Base-by-base conservation (phyloP, 2,888 invertebrate species). In the Drosophila helvetica region DNA sequence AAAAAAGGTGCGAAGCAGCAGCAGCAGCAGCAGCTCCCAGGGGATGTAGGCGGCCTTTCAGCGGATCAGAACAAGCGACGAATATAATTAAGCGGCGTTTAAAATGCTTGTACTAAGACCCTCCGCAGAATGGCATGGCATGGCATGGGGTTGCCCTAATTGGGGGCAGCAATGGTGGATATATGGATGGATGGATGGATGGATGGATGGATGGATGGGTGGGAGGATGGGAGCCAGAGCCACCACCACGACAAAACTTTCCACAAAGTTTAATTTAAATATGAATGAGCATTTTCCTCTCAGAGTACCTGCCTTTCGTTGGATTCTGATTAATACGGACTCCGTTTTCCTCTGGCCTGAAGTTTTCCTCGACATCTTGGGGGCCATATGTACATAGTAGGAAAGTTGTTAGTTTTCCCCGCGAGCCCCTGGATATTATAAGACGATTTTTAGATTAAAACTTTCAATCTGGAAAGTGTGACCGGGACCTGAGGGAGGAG, bases 41-140 rank as follows among this genome's bases (percentile, higher is more conserved):
- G 82, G 79, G 84, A 74, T 63, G 52, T 6, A 18, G 19, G 10
- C 2, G 38, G 38, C 15, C 15, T 38, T 38, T 38, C 38, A 38
- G 38, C 38, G 18, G 22, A 48, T 30, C n/a, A 18, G 25, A 42
- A 55, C 57, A 54, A 33, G 60, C 30, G 33, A 75, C 67, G 84
- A 83, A 86, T 86, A 88, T 86, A 83, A 88, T 83, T 86, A 83
- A 88, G 81, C 86, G 74, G 84, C 83, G 78, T 88, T 83, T 83
- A 80, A 81, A 86, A 76, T 78, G 75, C 81, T 78, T 74, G 71
- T 68, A 77, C 58, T 46, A 72, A 38, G 55, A 52, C 52, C 27
- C 15, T 48, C 27, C 45, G 42, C 42, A 43, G 10, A 25, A 38
- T 17, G 25, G 42, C 18, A 33, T 17, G 58, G 50, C 30, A 55